These are phyloP conservation scores for Heterochromis multidens DNA, from an alignment of 2,113 vertebrate species.

Conservation along the genomic window DNA sequence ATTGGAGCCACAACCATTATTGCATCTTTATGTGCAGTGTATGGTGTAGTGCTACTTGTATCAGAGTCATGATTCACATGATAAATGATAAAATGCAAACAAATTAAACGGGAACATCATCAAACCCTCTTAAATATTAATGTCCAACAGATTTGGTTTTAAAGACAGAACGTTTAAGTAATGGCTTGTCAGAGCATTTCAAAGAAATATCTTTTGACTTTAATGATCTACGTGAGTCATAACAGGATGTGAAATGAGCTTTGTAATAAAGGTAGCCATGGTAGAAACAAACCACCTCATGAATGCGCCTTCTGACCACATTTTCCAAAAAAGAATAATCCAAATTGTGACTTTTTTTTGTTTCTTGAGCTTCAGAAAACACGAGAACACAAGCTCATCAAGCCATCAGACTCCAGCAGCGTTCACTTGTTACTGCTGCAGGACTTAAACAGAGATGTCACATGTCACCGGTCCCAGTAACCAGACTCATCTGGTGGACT, in stretches of 20 bases:
- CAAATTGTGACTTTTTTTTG: no score
- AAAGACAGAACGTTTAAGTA: conserved; percentile 28
- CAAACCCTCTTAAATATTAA: conserved; percentile 59
- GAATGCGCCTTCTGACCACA: neutral
- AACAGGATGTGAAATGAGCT: conserved; percentile 21
- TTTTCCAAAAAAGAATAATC: neutral
- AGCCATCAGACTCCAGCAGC: neutral
- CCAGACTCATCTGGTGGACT: conserved; percentile 29
- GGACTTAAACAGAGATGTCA: conserved; percentile 36
- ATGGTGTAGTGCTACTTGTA: neutral
- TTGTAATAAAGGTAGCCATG: neutral
- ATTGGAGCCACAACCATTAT: conserved; percentile 51
- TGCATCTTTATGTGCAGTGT: neutral
- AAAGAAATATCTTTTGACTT: conserved; percentile 9
- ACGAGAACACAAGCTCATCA: neutral
- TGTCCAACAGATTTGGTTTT: conserved; percentile 57
- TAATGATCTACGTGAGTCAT: conserved; percentile 30
- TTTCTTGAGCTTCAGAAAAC: neutral
- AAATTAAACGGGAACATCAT: conserved; percentile 41
- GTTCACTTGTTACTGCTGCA: conserved; percentile 18
- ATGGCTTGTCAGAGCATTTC: conserved; percentile 25
- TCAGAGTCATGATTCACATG: conserved; percentile 23
- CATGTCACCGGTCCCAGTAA: conserved; percentile 37
- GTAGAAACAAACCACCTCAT: neutral
- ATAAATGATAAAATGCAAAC: conserved; percentile 59